These are phyloP conservation scores for Cromileptes altivelis DNA, from an alignment of 2,113 vertebrate species.

Conservation along the genomic window DNA sequence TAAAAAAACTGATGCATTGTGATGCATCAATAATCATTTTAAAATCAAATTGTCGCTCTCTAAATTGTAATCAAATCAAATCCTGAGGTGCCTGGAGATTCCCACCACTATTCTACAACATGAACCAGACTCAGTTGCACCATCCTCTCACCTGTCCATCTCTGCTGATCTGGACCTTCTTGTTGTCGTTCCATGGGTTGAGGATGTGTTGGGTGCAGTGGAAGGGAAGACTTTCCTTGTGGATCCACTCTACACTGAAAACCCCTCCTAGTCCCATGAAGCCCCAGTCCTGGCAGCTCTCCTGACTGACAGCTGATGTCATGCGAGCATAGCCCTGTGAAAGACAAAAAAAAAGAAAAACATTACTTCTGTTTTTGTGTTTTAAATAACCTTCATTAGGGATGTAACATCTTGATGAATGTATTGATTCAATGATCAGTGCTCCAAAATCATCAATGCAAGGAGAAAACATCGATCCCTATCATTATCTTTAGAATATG, in stretches of 20 bases:
- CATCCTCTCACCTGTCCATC: slow-evolving; percentile 90
- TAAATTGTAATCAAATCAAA: too few species aligned
- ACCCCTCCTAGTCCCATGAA: slow-evolving; percentile 89
- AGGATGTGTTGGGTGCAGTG: slow-evolving; percentile 89
- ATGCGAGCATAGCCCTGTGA: slow-evolving; percentile 93
- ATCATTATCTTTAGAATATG: too few species aligned
- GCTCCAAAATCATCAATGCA: too few species aligned
- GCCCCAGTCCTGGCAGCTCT: slow-evolving; percentile 92
- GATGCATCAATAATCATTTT: too few species aligned
- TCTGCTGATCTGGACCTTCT: slow-evolving; percentile 94
- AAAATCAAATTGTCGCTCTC: too few species aligned
- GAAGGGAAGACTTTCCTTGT: slow-evolving; percentile 91
- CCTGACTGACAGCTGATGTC: slow-evolving; percentile 88
- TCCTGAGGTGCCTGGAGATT: too few species aligned
- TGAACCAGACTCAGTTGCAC: not conserved
- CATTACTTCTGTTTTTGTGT: not conserved
- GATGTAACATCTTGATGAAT: too few species aligned
- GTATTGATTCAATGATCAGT: too few species aligned
- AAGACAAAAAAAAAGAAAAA: not conserved
- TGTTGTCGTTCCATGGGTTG: slow-evolving; percentile 95
- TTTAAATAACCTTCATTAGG: too few species aligned
- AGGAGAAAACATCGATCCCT: too few species aligned
- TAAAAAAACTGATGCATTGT: too few species aligned
- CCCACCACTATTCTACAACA: not conserved
- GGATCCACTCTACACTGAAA: slow-evolving; percentile 95